These are phyloP conservation scores for Epinephelus awoara DNA, from an alignment of 2,797 vertebrate species.

Conservation along the genomic window DNA sequence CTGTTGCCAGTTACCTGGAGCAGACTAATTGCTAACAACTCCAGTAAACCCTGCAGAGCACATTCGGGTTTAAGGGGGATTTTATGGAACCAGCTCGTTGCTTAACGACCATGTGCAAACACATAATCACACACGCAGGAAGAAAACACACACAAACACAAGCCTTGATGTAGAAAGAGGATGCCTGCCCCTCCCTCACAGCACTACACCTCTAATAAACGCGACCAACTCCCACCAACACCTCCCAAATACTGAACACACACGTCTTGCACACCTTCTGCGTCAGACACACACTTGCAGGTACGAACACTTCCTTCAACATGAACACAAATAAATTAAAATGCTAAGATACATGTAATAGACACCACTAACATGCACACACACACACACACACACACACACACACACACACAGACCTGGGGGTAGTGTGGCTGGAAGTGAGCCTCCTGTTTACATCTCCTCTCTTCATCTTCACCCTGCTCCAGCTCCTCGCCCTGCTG, in stretches of 20 bases:
- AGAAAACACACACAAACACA: slow-evolving; percentile 57
- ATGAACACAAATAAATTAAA: not conserved
- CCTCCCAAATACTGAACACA: slow-evolving; percentile 43
- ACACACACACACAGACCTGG: slow-evolving; percentile 88
- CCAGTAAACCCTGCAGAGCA: slow-evolving; percentile 57
- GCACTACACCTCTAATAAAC: slow-evolving; percentile 68
- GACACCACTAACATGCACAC: not conserved
- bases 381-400: slow-evolving; percentile 69
- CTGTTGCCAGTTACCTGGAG: slow-evolving; percentile 51
- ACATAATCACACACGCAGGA: slow-evolving; percentile 66
- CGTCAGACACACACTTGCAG: slow-evolving; percentile 20
- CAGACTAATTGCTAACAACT: slow-evolving; percentile 70
- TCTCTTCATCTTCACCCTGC: slow-evolving; percentile 71
- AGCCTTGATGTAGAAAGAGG: slow-evolving; percentile 63
- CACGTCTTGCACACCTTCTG: slow-evolving; percentile 4
- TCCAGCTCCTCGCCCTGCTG: slow-evolving; percentile 66
- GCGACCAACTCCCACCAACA: slow-evolving; percentile 44
- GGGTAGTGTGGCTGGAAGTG: slow-evolving; percentile 93
- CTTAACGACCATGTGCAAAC: slow-evolving; percentile 77
- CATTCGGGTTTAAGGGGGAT: slow-evolving; percentile 62
- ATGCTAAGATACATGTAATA: not conserved
- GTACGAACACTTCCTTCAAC: slow-evolving; percentile 4
- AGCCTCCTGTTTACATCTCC: slow-evolving; percentile 89
- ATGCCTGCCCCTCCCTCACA: slow-evolving; percentile 61
- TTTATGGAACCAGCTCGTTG: slow-evolving; percentile 69